Conservation (phyloP, 2,888 invertebrate species). For the Phrixothrix hirtus region DNA sequence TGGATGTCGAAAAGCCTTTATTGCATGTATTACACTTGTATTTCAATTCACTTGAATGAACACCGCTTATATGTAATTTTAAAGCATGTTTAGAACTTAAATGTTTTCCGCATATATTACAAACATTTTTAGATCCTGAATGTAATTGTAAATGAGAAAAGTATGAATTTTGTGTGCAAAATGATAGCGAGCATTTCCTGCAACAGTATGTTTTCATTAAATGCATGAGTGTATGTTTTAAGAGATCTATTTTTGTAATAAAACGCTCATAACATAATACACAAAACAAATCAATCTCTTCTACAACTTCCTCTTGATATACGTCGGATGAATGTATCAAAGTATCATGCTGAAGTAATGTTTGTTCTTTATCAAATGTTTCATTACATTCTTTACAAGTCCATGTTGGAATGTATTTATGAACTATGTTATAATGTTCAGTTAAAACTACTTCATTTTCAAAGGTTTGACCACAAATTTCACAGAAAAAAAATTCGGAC, state of each 20-base stretch:
- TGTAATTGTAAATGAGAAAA: conserved; percentile 35
- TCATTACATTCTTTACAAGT: conserved; percentile 30
- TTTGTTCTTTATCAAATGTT: conserved; percentile 31
- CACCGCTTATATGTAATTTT: conserved; percentile 37
- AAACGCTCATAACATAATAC: conserved; percentile 41
- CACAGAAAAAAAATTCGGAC: conserved; percentile 34
- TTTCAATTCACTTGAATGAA: conserved; percentile 36
- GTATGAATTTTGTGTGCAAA: conserved; percentile 33
- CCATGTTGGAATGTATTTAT: conserved; percentile 17
- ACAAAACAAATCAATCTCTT: conserved; percentile 36
- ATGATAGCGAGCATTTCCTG: conserved; percentile 33
- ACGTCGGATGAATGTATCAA: conserved; percentile 8
- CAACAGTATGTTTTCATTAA: conserved; percentile 35
- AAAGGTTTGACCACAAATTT: conserved; percentile 40
- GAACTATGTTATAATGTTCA: conserved; percentile 30
- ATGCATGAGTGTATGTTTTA: conserved; percentile 36
- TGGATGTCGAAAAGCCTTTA: conserved; percentile 38
- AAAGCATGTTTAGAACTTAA: conserved; percentile 38
- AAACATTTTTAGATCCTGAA: conserved; percentile 33
- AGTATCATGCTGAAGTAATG: conserved; percentile 28
- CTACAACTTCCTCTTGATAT: conserved; percentile 33
- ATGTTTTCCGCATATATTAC: conserved; percentile 41
- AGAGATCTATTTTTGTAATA: conserved; percentile 31
- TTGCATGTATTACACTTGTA: conserved; percentile 38
- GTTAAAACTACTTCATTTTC: conserved; percentile 33